A percentile compares a stretch with the other conserved stretches of the same genome.
These are phyloP conservation scores for Alosa alosa DNA, from an alignment of 2,113 vertebrate species.

Conservation along the genomic window DNA sequence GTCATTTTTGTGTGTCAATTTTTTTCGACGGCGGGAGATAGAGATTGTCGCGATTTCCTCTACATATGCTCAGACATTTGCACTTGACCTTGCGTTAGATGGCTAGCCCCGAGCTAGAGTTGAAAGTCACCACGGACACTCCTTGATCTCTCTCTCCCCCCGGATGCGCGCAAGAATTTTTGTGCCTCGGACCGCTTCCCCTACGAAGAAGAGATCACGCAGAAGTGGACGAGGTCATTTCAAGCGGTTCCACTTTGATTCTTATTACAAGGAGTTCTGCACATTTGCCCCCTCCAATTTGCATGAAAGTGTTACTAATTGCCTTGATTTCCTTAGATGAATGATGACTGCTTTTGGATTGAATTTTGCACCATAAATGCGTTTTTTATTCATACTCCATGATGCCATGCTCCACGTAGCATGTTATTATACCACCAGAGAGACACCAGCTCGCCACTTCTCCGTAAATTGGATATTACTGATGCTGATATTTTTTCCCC, in stretches of 20 bases:
- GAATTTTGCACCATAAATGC: slow-evolving; percentile 69
- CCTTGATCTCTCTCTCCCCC: slow-evolving; percentile 9
- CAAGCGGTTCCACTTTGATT: slow-evolving; percentile 46
- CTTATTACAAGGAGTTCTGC: slow-evolving; percentile 58
- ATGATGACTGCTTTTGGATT: slow-evolving; percentile 72
- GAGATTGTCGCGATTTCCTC: background rate
- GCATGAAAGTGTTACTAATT: slow-evolving; percentile 76
- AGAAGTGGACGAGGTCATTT: slow-evolving; percentile 61
- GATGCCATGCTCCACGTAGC: slow-evolving; percentile 73
- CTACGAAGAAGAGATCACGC: slow-evolving; percentile 19
- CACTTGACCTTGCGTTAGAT: slow-evolving; percentile 22
- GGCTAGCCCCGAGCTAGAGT: background rate
- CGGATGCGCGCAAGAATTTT: slow-evolving; percentile 25
- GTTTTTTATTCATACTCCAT: slow-evolving; percentile 75
- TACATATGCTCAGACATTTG: slow-evolving; percentile 19
- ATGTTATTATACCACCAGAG: slow-evolving; percentile 74
- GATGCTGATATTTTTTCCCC: slow-evolving; percentile 67
- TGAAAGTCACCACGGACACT: background rate
- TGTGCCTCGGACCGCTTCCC: slow-evolving; percentile 44
- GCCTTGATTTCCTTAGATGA: slow-evolving; percentile 75
- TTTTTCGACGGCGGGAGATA: background rate
- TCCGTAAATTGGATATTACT: slow-evolving; percentile 78
- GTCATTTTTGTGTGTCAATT: no score
- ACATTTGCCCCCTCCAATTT: slow-evolving; percentile 66
- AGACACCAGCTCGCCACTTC: slow-evolving; percentile 67